phyloP scores from a whole-genome alignment of 2,797 vertebrate genomes.

The Syndactyla subalaris region DNA sequence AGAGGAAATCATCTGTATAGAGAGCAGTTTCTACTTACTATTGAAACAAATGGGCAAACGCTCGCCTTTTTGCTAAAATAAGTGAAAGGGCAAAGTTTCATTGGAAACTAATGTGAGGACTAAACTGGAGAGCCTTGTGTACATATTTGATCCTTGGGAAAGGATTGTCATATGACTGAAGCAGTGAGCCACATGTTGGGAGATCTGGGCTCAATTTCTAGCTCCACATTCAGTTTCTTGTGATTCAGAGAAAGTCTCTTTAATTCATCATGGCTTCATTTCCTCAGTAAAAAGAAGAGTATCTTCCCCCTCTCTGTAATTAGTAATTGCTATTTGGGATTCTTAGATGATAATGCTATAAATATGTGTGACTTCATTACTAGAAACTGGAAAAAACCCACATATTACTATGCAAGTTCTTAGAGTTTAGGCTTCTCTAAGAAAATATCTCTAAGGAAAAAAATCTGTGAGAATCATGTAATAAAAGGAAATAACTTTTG shows the following conservation, averaged over 20 bases:
- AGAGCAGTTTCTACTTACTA: slow-evolving; percentile 44
- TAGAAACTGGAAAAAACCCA: not conserved
- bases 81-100: slow-evolving; percentile 40
- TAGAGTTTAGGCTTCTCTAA: not conserved
- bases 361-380: slow-evolving; percentile 23
- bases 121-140: not conserved
- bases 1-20: slow-evolving; percentile 47
- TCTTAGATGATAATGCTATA: slow-evolving; percentile 6
- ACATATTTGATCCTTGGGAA: not conserved
- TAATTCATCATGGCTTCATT: not conserved
- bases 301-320: not conserved
- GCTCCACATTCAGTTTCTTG: not conserved
- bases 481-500: not conserved
- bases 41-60: slow-evolving; percentile 35
- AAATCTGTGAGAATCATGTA: not conserved
- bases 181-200: not conserved
- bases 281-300: slow-evolving; percentile 13
- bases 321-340: slow-evolving; percentile 1
- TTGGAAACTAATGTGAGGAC: slow-evolving; percentile 4
- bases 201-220: slow-evolving; percentile 34
- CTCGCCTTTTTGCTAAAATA: slow-evolving; percentile 14
- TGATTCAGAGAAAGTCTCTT: slow-evolving; percentile 15
- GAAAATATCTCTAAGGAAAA: not conserved
- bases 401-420: not conserved
- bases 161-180: not conserved